Percentiles rank a stretch among this genome's conserved stretches.
Conservation (phyloP, 1,140 invertebrate species). For the Aphis craccivora region DNA sequence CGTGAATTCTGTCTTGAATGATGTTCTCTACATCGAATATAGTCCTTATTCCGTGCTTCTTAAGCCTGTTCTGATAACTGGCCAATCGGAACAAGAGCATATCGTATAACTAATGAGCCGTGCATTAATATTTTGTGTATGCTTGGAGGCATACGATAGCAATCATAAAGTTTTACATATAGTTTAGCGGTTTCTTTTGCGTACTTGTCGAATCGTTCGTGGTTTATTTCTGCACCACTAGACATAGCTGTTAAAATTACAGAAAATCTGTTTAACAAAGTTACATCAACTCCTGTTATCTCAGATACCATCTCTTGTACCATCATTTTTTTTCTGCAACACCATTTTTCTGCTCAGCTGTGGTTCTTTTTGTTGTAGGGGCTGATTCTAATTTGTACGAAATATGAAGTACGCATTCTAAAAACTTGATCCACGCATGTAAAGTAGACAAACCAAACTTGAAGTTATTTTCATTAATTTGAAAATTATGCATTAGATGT, state of each 20-base stretch:
- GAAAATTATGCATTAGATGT: neutral
- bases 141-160: constrained; percentile 62
- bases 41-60: constrained; percentile 61
- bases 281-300: too few species aligned
- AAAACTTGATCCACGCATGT: constrained; percentile 3
- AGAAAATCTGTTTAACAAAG: too few species aligned
- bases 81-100: constrained; percentile 59
- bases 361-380: constrained; percentile 31
- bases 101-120: constrained; percentile 61
- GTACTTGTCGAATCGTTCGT: constrained; percentile 60
- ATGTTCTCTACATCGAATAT: constrained; percentile 58
- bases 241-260: too few species aligned
- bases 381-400: constrained; percentile 24
- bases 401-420: neutral
- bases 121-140: constrained; percentile 63
- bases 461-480: constrained; percentile 18
- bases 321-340: too few species aligned
- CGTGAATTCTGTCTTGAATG: constrained; percentile 59
- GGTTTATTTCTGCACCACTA: constrained; percentile 61
- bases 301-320: too few species aligned
- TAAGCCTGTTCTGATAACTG: constrained; percentile 61
- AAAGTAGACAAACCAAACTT: neutral
- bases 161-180: constrained; percentile 61
- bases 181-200: constrained; percentile 60
- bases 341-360: too few species aligned